Conservation (phyloP, 2,113 vertebrate genomes). For the Lates calcarifer region DNA sequence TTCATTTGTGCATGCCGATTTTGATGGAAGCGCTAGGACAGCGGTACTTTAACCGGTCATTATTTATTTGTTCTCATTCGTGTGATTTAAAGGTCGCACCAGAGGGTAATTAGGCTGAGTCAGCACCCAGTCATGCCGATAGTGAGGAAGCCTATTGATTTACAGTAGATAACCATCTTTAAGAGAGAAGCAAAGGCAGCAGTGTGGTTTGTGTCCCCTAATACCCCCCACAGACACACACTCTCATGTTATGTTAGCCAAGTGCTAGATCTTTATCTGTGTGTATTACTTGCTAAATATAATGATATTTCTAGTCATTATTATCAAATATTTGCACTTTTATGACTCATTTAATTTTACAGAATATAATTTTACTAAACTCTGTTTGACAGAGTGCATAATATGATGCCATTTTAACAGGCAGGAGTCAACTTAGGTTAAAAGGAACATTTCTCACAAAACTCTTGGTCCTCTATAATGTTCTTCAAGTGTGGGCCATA, state of each 20-base stretch:
- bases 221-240: too few species aligned
- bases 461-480: not conserved
- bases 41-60: constrained; percentile 75
- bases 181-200: constrained; percentile 56
- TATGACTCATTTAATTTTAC: not conserved
- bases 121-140: constrained; percentile 68
- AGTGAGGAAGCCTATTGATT: constrained; percentile 78
- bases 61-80: constrained; percentile 83
- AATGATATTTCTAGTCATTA: not conserved
- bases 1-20: constrained; percentile 77
- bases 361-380: not conserved
- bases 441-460: not conserved
- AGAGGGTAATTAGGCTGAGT: constrained; percentile 83
- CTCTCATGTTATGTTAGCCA: constrained; percentile 10
- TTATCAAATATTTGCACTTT: constrained; percentile 1
- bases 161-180: constrained; percentile 83
- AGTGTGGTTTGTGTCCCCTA: constrained; percentile 31
- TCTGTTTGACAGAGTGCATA: not conserved
- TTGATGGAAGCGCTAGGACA: constrained; percentile 65
- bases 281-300: constrained; percentile 13
- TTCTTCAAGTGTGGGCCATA: not conserved
- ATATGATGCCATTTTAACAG: not conserved
- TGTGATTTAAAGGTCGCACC: constrained; percentile 79
- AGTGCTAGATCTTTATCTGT: constrained; percentile 9
- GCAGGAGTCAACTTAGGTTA: not conserved